Percentiles rank a stretch among this genome's conserved stretches.
phyloP scores from a whole-genome alignment of 1,140 invertebrate species.

The Drusus annulatus region DNA sequence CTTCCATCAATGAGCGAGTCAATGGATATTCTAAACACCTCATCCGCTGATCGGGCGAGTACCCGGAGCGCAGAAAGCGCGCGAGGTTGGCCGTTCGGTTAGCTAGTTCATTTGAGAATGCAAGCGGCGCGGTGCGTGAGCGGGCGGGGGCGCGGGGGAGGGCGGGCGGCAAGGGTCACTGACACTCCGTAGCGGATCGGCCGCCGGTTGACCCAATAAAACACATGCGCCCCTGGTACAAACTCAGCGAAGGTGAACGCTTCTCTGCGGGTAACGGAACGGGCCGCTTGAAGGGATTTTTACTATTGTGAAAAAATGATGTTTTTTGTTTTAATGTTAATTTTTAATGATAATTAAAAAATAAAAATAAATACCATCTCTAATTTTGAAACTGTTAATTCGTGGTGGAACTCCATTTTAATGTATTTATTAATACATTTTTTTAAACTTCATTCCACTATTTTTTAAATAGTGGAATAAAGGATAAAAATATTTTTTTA shows the following conservation, averaged over 20 bases:
- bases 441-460: no score
- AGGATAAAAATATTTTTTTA: no score
- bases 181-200: conserved; percentile 34
- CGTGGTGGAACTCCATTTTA: no score
- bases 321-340: no score
- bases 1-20: neutral
- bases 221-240: conserved; percentile 33
- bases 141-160: neutral
- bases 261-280: conserved; percentile 3
- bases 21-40: conserved; percentile 29
- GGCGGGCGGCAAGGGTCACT: conserved; percentile 14
- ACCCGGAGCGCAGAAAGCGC: conserved; percentile 26
- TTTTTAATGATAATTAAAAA: no score
- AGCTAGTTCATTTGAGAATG: conserved; percentile 1
- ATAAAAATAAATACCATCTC: no score
- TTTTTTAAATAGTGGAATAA: no score
- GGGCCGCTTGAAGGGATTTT: neutral
- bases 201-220: conserved; percentile 36
- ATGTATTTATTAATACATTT: no score
- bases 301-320: no score
- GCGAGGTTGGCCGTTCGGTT: neutral
- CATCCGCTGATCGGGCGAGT: conserved; percentile 14
- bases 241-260: conserved; percentile 32
- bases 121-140: conserved; percentile 15
- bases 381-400: no score